A percentile compares a stretch with the other conserved stretches of the same genome.
Conservation (phyloP, 2,888 invertebrate species). For the Phyllotreta cruciferae region DNA sequence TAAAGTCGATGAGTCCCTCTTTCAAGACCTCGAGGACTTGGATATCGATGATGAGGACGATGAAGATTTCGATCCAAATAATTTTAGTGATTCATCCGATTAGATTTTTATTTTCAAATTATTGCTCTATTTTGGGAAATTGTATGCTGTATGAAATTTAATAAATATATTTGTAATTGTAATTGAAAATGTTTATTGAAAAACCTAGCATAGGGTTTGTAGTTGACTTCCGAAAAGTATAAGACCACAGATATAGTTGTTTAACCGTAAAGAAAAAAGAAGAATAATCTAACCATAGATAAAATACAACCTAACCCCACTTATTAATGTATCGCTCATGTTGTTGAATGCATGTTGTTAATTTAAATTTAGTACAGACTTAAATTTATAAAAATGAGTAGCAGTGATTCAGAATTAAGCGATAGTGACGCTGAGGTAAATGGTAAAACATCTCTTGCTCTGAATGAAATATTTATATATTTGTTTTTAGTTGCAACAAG, state of each 20-base stretch:
- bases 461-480: neutral
- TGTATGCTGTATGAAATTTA: too few species aligned
- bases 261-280: too few species aligned
- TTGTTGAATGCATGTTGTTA: too few species aligned
- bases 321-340: too few species aligned
- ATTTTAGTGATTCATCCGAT: slow-evolving; percentile 49
- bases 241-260: too few species aligned
- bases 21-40: slow-evolving; percentile 87
- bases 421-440: slow-evolving; percentile 54
- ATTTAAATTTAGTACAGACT: too few species aligned
- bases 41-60: slow-evolving; percentile 72
- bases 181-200: too few species aligned
- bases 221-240: too few species aligned
- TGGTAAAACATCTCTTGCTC: neutral
- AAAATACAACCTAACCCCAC: too few species aligned
- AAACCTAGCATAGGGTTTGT: too few species aligned
- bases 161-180: too few species aligned
- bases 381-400: slow-evolving; percentile 34
- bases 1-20: slow-evolving; percentile 92
- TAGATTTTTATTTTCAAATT: slow-evolving; percentile 27
- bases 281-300: too few species aligned
- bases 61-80: slow-evolving; percentile 67
- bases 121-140: neutral
- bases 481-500: slow-evolving; percentile 81
- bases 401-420: slow-evolving; percentile 51